Evolutionary conservation across 1,140 invertebrate genomes (phyloP).

Genomic region (Drosophila melanica): DNA sequence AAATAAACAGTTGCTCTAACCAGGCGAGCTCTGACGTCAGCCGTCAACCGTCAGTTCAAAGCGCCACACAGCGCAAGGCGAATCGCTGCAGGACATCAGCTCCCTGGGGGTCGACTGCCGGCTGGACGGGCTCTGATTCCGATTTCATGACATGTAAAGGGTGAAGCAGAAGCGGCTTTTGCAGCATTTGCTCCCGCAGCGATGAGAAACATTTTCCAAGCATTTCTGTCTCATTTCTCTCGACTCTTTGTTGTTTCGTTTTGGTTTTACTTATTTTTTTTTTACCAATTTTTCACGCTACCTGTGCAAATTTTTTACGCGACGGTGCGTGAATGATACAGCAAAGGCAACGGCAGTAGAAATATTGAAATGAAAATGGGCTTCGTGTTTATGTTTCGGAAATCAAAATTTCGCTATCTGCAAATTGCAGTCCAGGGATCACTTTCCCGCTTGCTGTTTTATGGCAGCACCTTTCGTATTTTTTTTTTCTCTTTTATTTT

Average conservation of each 20-base stretch:
- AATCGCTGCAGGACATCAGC: slow-evolving; percentile 67
- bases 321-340: slow-evolving; percentile 53
- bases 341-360: not conserved
- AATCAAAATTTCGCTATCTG: slow-evolving; percentile 81
- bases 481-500: slow-evolving; percentile 30
- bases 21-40: slow-evolving; percentile 61
- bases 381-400: slow-evolving; percentile 81
- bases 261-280: slow-evolving; percentile 43
- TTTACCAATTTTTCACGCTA: slow-evolving; percentile 79
- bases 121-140: slow-evolving; percentile 56
- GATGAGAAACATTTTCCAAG: slow-evolving; percentile 47
- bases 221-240: slow-evolving; percentile 40
- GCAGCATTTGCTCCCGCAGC: slow-evolving; percentile 60
- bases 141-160: slow-evolving; percentile 66
- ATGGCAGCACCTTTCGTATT: slow-evolving; percentile 61
- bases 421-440: slow-evolving; percentile 69
- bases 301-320: slow-evolving; percentile 81
- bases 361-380: slow-evolving; percentile 42
- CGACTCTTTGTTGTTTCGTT: slow-evolving; percentile 14
- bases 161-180: slow-evolving; percentile 59
- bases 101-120: slow-evolving; percentile 54
- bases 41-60: slow-evolving; percentile 23
- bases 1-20: slow-evolving; percentile 60
- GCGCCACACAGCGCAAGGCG: slow-evolving; percentile 36
- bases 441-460: slow-evolving; percentile 74